Base-by-base conservation (phyloP, 2,888 invertebrate species). In the Tetrapedia diversipes region DNA sequence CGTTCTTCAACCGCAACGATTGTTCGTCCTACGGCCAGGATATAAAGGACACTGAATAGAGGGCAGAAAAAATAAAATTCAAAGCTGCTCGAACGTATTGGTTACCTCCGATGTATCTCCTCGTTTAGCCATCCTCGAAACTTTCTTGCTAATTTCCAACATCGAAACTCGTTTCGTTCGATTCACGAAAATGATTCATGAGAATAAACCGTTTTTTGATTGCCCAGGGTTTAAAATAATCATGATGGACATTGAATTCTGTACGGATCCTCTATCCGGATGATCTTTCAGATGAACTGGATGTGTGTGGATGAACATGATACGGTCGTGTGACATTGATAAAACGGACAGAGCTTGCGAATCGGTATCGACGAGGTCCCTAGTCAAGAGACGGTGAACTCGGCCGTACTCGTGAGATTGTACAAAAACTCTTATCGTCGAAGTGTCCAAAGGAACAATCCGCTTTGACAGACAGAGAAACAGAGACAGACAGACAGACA, bases 191-290 rank as follows among this genome's bases (percentile, higher is more conserved):
- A 32, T 4, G 39, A 22, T 60, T 67, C 29, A 29, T 49, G 49
- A 19, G 24, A 74, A 68, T 72, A 72, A 68, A 74, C 63, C 65
- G n/a, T n/a, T n/a, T n/a, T n/a, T 63, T 79, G 74, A 79, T 80
- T 78, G 81, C 79, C 82, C 84, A 84, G 84, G 84, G 84, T 84
- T 84, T 84, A 84, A 77, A 63, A 69, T 65, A 59, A 53, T 73
- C 77, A 27, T 66, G 49, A 61, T 53, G 74, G 37, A 37, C 22
- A n/a, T 29, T 47, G 54, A 45, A n/a, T 61, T 34, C 57, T 47
- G 41, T 63, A 56, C 56, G 22, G 64, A 60, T 37, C 56, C 22
- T 60, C 56, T 53, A 56, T 71, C 11, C 43, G 41, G 49, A 59
- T 74, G 69, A 71, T n/a, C n/a, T n/a, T 19, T 45, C 54, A 27